These are phyloP conservation scores for Cremastinae sp. DNA, from an alignment of 2,888 invertebrate genomes.

Conservation along the genomic window DNA sequence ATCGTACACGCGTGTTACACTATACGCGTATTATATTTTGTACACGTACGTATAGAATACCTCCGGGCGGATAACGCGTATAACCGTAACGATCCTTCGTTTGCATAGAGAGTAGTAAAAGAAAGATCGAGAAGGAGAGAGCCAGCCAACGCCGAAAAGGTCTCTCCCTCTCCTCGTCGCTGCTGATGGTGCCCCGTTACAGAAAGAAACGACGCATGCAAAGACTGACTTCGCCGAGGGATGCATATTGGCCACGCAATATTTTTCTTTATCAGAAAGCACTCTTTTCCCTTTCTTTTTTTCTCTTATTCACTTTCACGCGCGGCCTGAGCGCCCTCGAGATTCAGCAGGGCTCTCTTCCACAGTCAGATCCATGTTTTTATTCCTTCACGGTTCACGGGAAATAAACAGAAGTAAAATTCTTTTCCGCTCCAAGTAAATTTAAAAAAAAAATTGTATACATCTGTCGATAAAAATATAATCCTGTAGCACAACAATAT, in stretches of 20 bases:
- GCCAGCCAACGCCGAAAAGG: background rate
- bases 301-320: conserved; percentile 46
- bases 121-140: conserved; percentile 43
- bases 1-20: conserved; percentile 38
- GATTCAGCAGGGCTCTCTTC: conserved; percentile 43
- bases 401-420: too few relatives aligned
- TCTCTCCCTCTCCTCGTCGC: conserved; percentile 4
- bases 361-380: too few relatives aligned
- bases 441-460: background rate
- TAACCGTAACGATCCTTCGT: conserved; percentile 62
- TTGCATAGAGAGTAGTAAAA: conserved; percentile 61
- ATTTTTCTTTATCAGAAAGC: conserved; percentile 60
- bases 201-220: conserved; percentile 45
- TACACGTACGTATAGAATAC: conserved; percentile 46
- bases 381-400: too few relatives aligned
- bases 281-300: conserved; percentile 21
- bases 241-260: conserved; percentile 53
- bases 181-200: background rate
- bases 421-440: background rate
- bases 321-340: conserved; percentile 37
- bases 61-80: conserved; percentile 54
- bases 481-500: too few relatives aligned
- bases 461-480: too few relatives aligned
- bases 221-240: conserved; percentile 50
- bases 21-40: conserved; percentile 52